Base-by-base conservation (phyloP, 2,113 vertebrate species). In the Pteronura brasiliensis region DNA sequence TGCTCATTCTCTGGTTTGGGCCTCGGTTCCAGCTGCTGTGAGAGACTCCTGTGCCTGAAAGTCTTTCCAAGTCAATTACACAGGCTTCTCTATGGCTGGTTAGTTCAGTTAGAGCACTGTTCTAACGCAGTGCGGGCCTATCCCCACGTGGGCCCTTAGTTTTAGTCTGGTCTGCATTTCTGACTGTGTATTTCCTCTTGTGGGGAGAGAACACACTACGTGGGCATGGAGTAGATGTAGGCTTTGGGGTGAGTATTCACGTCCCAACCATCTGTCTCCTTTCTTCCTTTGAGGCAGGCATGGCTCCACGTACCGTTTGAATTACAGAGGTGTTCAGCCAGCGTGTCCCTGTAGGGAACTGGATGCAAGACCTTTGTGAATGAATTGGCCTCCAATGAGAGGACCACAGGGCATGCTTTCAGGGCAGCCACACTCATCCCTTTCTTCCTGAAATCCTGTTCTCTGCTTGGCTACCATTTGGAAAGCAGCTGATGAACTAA, bases 11-110 rank as follows among this genome's bases (percentile, higher is more conserved):
- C 52, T 71, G 36, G 57, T 88, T 72, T 92, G 61, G 76, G 84
- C 77, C 80, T 80, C 49, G 6, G 65, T 74, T 90, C 59, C 76
- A 90, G 65, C 59, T 96, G 92, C 81, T 90, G 44, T 23, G 81
- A 95, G 65, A 88, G 83, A 83, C 63, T 92, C 31, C 18, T 29
- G 63, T 27, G 67, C 86, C 59, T 15, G 69, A 93, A 76, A 93
- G 79, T 82, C 76, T 93, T 97, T 85, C 80, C 92, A 85, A 79
- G 83, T 95, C 93, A 88, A 65, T 97, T 72, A 87, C 18, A 21
- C 42, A 80, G 91, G 80, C 92, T 92, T 84, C 67, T 77, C 25
- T n/a, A 18, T 89, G 95, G 42, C 95, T 95, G 67, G 47, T 92
- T 95, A 59, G 90, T 88, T 95, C 1, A 0, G 52, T 84, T 61